Evolutionary conservation across 37 sponge, comb jelly and placozoan species (phyloP).

Genomic region (Geodia barretti): DNA sequence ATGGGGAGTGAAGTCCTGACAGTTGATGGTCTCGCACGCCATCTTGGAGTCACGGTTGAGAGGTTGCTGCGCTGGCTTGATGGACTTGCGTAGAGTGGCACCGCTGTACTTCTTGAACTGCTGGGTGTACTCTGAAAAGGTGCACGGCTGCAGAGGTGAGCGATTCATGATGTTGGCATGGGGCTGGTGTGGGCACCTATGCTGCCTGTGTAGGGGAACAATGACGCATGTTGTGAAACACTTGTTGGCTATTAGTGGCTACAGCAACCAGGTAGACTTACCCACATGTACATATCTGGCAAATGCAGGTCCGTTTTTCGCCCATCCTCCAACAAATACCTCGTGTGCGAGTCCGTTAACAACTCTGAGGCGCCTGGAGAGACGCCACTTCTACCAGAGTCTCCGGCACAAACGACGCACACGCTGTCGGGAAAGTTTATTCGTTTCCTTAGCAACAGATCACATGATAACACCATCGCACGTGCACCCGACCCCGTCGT

Average conservation of each 20-base stretch:
- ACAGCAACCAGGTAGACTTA: constrained; percentile 31
- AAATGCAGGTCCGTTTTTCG: constrained; percentile 40
- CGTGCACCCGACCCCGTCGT: too few relatives aligned
- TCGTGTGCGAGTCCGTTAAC: not conserved
- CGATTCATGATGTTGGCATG: constrained; percentile 17
- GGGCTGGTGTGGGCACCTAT: constrained; percentile 77
- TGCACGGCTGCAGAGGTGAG: constrained; percentile 23
- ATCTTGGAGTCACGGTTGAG: constrained; percentile 39
- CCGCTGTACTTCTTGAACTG: constrained; percentile 43
- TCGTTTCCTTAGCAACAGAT: not conserved
- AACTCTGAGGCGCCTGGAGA: not conserved
- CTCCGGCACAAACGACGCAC: not conserved
- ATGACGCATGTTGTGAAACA: not conserved
- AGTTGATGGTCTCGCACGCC: constrained; percentile 43
- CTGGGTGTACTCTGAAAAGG: constrained; percentile 47
- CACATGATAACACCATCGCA: not conserved
- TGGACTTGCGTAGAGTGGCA: constrained; percentile 24
- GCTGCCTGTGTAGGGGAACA: constrained; percentile 37
- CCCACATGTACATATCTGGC: constrained; percentile 86
- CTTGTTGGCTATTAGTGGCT: not conserved
- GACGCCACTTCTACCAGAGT: not conserved
- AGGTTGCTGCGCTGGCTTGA: constrained; percentile 37
- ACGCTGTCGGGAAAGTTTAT: not conserved
- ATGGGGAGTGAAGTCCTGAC: constrained; percentile 51
- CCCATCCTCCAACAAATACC: not conserved